Conservation (phyloP, 2,888 invertebrate genomes). For the Morpho helenor region DNA sequence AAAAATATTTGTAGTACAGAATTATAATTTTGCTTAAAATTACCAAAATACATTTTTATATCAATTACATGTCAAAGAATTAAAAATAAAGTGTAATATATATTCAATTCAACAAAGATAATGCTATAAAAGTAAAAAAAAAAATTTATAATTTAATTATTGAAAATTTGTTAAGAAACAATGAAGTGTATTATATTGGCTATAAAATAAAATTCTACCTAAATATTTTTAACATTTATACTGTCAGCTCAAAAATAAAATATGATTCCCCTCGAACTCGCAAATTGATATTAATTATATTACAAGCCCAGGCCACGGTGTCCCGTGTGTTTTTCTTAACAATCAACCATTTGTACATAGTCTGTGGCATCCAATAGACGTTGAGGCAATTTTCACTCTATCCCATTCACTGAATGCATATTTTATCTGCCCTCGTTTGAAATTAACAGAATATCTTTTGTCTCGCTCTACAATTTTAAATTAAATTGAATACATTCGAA, state of each 20-base stretch:
- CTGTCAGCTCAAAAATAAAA: conserved; percentile 34
- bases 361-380: conserved; percentile 20
- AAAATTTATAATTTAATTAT: no score
- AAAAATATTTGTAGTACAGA: no score
- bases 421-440: conserved; percentile 26
- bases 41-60: no score
- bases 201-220: conserved; percentile 24
- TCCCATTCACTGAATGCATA: conserved; percentile 26
- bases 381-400: conserved; percentile 32
- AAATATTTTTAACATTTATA: conserved; percentile 30
- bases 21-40: no score
- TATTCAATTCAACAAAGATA: no score
- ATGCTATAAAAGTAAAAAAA: no score
- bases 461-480: conserved; percentile 48
- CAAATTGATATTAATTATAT: conserved; percentile 77
- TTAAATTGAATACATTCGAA: conserved; percentile 63
- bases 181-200: no score
- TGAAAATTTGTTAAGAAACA: no score
- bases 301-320: conserved; percentile 56
- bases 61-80: no score
- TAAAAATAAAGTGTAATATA: no score
- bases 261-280: conserved; percentile 43
- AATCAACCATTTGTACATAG: conserved; percentile 51
- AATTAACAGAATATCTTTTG: conserved; percentile 28
- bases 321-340: conserved; percentile 76